Evolutionary conservation across 2,888 invertebrate genomes (phyloP), one percentile per base, ranked within the genome.

Genomic region (Proisotoma minuta): DNA sequence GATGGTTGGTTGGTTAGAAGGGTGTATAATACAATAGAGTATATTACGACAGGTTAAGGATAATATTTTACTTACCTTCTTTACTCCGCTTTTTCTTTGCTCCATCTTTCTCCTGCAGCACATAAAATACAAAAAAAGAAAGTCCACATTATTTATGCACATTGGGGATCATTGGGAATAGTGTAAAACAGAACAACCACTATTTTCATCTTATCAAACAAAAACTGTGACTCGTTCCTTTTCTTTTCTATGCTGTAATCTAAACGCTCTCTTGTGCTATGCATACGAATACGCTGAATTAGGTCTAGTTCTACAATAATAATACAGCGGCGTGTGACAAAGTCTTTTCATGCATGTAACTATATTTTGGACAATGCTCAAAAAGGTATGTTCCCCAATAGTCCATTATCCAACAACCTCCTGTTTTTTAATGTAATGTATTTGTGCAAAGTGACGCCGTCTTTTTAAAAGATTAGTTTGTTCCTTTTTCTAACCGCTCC

Each of bases 61-160:
- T 65, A 65, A 68, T 68, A 68, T 66, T 65, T 68, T 63, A 74
- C 80, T 83, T 82, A 91, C 91, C 91, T 88, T 92, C 91, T 83
- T 91, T 91, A 78, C 89, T 85, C 76, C 87, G 87, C 79, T 90
- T 91, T 82, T 90, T 90, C 80, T 90, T 90, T 65, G 83, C 85
- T 60, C 76, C 75, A 76, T 89, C 89, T 79, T 89, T 89, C 75
- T 89, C 89, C 89, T 90, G 84, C 50, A 66, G 49, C 18, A 59
- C 20, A 29, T 29, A 28, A 59, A 59, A 59, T 23, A 28, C 20
- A 43, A 56, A 56, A 53, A 59, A 58, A 61, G 58, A 52, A 62
- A 66, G 60, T 58, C 60, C 60, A 57, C 63, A 63, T 66, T 63
- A 61, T 62, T 66, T 66, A 66, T 66, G 60, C 60, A 62, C 57